phyloP scores from a whole-genome alignment of 2,113 vertebrate genomes.

The Zapus hudsonius region DNA sequence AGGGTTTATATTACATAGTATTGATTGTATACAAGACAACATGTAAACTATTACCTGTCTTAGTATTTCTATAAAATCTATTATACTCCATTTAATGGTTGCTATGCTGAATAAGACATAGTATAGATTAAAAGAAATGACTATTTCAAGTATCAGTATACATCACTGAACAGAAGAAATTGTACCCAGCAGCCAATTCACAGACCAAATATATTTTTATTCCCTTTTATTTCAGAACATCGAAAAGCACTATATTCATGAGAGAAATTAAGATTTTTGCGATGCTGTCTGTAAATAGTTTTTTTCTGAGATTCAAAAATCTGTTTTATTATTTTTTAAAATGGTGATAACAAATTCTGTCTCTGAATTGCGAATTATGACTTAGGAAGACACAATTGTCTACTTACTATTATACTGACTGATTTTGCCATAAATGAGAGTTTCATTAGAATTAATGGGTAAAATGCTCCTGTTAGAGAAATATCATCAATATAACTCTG shows the following conservation, averaged over 20 bases:
- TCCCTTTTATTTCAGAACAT: constrained; percentile 2
- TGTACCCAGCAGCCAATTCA: neutral
- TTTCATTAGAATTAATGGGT: neutral
- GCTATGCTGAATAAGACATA: constrained; percentile 13
- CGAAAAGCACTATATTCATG: neutral
- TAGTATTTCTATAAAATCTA: constrained; percentile 58
- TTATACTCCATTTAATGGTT: constrained; percentile 58
- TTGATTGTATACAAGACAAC: constrained; percentile 49
- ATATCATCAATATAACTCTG: neutral
- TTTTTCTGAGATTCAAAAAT: neutral
- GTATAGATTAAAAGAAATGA: constrained; percentile 26
- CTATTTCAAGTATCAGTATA: constrained; percentile 44
- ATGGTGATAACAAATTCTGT: neutral
- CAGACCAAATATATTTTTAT: constrained; percentile 14
- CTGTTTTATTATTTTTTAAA: neutral
- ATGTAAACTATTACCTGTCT: constrained; percentile 63
- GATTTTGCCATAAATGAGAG: neutral
- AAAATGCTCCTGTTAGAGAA: neutral
- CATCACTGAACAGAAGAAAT: constrained; percentile 18
- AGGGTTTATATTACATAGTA: constrained; percentile 60
- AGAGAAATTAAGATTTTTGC: neutral
- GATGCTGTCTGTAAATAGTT: neutral
- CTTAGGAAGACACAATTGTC: neutral
- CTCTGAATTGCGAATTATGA: constrained; percentile 2
- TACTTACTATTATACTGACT: neutral